Conservation (phyloP, 2,113 vertebrate genomes). For the Balaeniceps rex region DNA sequence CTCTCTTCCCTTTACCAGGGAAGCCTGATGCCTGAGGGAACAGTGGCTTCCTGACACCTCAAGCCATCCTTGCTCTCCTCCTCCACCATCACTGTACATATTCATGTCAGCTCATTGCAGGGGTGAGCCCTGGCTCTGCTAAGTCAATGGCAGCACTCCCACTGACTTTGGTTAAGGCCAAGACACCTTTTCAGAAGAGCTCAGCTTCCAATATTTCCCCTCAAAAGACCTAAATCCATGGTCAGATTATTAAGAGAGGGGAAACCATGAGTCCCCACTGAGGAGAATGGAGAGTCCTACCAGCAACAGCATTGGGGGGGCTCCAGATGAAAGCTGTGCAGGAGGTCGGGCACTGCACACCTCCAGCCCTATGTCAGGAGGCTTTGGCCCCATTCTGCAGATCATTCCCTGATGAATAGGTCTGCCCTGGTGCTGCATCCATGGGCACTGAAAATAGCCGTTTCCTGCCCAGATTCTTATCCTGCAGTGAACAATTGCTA, state of each 20-base stretch:
- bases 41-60: rapidly evolving
- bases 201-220: background rate
- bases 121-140: background rate
- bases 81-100: background rate
- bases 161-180: background rate
- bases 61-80: background rate
- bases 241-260: background rate
- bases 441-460: background rate
- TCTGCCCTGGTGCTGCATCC: background rate
- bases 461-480: background rate
- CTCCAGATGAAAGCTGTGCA: background rate
- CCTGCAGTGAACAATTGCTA: background rate
- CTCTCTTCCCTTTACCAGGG: background rate
- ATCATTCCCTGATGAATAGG: background rate
- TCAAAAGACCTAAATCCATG: background rate
- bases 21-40: background rate
- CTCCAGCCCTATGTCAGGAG: background rate
- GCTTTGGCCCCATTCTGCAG: background rate
- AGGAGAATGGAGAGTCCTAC: background rate
- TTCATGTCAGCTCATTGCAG: background rate
- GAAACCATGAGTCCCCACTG: background rate
- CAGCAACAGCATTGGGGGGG: background rate
- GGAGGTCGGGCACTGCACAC: background rate
- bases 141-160: background rate
- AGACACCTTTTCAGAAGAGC: background rate